These are phyloP conservation scores for Callimorpha dominula DNA, from an alignment of 2,888 invertebrate genomes.

Conservation along the genomic window DNA sequence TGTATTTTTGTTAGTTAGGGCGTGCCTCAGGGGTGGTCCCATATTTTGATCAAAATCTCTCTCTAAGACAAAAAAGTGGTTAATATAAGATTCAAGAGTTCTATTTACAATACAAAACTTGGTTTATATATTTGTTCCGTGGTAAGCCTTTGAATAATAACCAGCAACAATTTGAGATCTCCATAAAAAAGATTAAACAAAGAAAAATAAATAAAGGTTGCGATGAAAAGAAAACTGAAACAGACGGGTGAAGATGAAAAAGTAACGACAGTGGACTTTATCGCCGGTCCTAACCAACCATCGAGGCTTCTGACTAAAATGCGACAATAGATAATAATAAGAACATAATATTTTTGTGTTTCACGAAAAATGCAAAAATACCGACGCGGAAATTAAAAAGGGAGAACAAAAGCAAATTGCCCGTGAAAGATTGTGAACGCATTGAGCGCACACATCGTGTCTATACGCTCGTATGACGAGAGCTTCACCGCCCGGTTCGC, in stretches of 20 bases:
- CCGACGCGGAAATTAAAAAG: slow-evolving; percentile 78
- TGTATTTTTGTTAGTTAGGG: too few relatives aligned
- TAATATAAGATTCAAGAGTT: too few relatives aligned
- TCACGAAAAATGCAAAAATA: slow-evolving; percentile 66
- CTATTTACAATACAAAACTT: background rate
- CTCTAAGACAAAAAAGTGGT: too few relatives aligned
- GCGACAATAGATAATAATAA: slow-evolving; percentile 60
- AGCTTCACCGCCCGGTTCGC: slow-evolving; percentile 40
- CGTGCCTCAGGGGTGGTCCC: too few relatives aligned
- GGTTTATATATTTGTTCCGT: background rate
- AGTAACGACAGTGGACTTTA: slow-evolving; percentile 33
- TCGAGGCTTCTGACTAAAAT: slow-evolving; percentile 34
- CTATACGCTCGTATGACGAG: slow-evolving; percentile 68
- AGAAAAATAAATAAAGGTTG: slow-evolving; percentile 18
- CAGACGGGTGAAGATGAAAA: slow-evolving; percentile 20
- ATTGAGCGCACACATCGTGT: too few relatives aligned
- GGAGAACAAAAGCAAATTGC: slow-evolving; percentile 77
- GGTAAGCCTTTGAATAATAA: background rate
- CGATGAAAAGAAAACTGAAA: slow-evolving; percentile 19
- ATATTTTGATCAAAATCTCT: too few relatives aligned
- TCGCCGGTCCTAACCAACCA: slow-evolving; percentile 19
- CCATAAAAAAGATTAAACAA: background rate
- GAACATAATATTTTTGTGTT: slow-evolving; percentile 61
- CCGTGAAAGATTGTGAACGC: slow-evolving; percentile 63
- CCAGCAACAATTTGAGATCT: slow-evolving; percentile 3